Base-by-base conservation (phyloP, 2,888 invertebrate species). In the Caenorhabditis plicata region DNA sequence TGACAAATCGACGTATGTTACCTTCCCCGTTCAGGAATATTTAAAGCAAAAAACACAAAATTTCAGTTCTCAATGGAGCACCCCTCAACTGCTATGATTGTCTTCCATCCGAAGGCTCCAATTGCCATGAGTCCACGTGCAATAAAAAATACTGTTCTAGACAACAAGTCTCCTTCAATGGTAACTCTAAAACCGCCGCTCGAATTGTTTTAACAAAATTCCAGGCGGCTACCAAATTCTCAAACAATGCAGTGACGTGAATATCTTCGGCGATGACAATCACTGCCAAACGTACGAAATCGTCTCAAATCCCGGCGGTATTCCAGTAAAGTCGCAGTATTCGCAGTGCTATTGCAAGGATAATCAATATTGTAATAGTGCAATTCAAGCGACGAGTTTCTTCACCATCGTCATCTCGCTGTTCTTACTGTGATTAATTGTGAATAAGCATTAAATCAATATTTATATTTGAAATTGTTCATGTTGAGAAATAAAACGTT, bases 131-230 rank as follows among this genome's bases (percentile, higher is more conserved):
- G 31, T 58, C 63, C 2, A 48, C 52, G 20, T 71, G 71, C 38
- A 43, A 49, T 29, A 71, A 71, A 43, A 71, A 71, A 45, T 71
- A 71, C 35, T 71, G 71, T 41, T 23, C 54, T 35, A 68, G 67
- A 36, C 51, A 57, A 29, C 48, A 48, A 27, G 49, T 64, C 1
- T 44, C 47, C n/a, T 9, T 71, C 7, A 55, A 60, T 26, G 56
- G 65, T 62, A 9, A 43, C 43, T 29, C 11, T 23, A n/a, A 19
- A 17, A 26, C 2, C 15, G 11, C n/a, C 48, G 31, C 17, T 23
- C 31, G 13, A 17, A 11, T 13, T 22, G 9, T 22, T 8, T 40
- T 23, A 19, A 40, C 13, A 20, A 19, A 17, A 39, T n/a, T 53
- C 38, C 33, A 66, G 66, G 57, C 2, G 62, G 61, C 11, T 62